Conservation (phyloP, 2,888 invertebrate species). For the Volucella bombylans region DNA sequence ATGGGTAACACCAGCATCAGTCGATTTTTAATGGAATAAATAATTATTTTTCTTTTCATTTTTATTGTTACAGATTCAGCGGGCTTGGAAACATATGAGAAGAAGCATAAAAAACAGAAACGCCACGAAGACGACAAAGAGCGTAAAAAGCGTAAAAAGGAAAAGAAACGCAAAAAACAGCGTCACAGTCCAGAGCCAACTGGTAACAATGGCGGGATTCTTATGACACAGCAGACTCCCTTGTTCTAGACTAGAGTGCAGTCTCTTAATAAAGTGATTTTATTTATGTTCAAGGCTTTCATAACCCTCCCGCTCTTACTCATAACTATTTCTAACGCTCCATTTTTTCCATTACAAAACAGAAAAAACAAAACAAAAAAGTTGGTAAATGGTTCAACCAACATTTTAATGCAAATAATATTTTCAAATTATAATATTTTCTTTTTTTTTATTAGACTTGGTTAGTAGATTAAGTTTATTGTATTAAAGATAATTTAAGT, state of each 20-base stretch:
- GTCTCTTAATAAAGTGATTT: slow-evolving; percentile 41
- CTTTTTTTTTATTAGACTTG: slow-evolving; percentile 37
- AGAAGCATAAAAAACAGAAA: slow-evolving; percentile 97
- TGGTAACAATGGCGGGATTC: slow-evolving; percentile 67
- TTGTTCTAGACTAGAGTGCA: slow-evolving; percentile 60
- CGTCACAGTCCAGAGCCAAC: slow-evolving; percentile 93
- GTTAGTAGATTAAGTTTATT: slow-evolving; percentile 53
- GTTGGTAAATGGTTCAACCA: slow-evolving; percentile 34
- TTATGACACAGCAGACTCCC: slow-evolving; percentile 63
- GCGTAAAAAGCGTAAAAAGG: slow-evolving; percentile 95
- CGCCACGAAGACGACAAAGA: slow-evolving; percentile 96
- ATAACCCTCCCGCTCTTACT: slow-evolving; percentile 29
- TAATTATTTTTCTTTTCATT: slow-evolving; percentile 3
- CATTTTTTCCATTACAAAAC: slow-evolving; percentile 58
- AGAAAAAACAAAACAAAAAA: slow-evolving; percentile 23
- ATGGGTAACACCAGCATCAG: slow-evolving; percentile 84
- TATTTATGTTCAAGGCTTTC: slow-evolving; percentile 21
- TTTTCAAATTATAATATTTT: slow-evolving; percentile 26
- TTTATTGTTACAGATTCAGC: slow-evolving; percentile 83
- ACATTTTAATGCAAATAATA: slow-evolving; percentile 28
- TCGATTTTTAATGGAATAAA: slow-evolving; percentile 7
- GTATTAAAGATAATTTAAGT: slow-evolving; percentile 49
- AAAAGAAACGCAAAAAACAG: slow-evolving; percentile 97
- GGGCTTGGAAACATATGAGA: slow-evolving; percentile 92
- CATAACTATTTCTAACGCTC: slow-evolving; percentile 47